Evolutionary conservation across 2,888 invertebrate species (phyloP).

Genomic region (Deilephila elpenor): DNA sequence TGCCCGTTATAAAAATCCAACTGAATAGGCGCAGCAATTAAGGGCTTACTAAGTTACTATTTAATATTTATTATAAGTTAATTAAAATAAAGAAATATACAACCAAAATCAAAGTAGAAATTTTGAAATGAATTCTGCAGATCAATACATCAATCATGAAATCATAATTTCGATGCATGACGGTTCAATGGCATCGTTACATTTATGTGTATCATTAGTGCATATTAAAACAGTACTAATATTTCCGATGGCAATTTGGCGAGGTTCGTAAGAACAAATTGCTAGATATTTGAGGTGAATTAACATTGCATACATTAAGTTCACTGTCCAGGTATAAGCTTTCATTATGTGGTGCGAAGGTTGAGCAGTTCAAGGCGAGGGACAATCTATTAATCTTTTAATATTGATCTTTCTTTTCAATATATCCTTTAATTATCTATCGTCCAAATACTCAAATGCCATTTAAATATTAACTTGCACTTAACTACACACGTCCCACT

Average conservation of each 20-base stretch:
- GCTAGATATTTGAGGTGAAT: neutral
- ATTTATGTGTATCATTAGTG: conserved; percentile 20
- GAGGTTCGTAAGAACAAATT: conserved; percentile 1
- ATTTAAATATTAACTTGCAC: too few species aligned
- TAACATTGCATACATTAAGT: conserved; percentile 9
- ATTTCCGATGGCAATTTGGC: conserved; percentile 25
- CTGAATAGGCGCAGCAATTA: too few species aligned
- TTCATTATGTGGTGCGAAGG: neutral
- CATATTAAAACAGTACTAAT: conserved; percentile 10
- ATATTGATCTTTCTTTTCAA: neutral
- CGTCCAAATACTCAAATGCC: too few species aligned
- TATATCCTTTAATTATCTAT: too few species aligned
- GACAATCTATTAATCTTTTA: neutral
- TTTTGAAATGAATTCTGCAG: neutral
- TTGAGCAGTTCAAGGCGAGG: neutral
- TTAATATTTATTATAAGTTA: too few species aligned
- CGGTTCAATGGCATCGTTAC: conserved; percentile 21
- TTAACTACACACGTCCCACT: too few species aligned
- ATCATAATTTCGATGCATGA: neutral
- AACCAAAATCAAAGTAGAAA: too few species aligned
- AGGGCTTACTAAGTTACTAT: too few species aligned
- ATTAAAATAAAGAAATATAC: too few species aligned
- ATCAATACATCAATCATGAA: neutral
- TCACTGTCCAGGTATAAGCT: too few species aligned
- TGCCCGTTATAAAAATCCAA: too few species aligned